Evolutionary conservation across 2,113 vertebrate species (phyloP).

Genomic region (Gobio gobio): DNA sequence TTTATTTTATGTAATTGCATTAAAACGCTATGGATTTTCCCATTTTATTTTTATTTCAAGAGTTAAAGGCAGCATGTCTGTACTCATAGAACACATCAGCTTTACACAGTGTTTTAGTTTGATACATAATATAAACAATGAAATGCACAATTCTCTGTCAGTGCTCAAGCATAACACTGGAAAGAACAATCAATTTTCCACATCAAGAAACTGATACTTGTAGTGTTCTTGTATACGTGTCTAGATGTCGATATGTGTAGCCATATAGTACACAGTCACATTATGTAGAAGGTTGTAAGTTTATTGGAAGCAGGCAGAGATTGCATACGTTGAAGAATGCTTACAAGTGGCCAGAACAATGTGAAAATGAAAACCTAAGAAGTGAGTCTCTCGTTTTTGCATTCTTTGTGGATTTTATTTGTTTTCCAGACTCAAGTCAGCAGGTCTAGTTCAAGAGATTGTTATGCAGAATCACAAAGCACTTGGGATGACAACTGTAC

Average conservation of each 20-base stretch:
- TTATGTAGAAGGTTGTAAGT: constrained; percentile 19
- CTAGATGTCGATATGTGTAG: constrained; percentile 38
- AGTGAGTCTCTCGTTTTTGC: constrained; percentile 6
- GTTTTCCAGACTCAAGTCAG: constrained; percentile 25
- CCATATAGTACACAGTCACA: constrained; percentile 24
- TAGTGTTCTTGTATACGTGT: constrained; percentile 41
- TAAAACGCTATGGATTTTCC: neutral
- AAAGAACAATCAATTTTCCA: constrained; percentile 50
- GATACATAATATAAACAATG: constrained; percentile 49
- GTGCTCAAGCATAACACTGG: constrained; percentile 55
- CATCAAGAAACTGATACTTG: constrained; percentile 28
- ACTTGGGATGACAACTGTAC: constrained; percentile 43
- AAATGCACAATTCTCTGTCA: constrained; percentile 52
- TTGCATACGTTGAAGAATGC: constrained; percentile 43
- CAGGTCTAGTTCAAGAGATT: neutral
- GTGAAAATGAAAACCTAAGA: constrained; percentile 26
- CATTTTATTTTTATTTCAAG: neutral
- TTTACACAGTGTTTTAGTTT: constrained; percentile 21
- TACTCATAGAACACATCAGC: neutral
- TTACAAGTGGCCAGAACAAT: constrained; percentile 42
- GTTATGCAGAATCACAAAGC: constrained; percentile 53
- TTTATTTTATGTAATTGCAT: neutral
- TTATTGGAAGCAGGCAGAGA: constrained; percentile 41
- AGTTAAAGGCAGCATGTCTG: constrained; percentile 9
- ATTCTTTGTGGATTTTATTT: constrained; percentile 29